Evolutionary conservation across 2,888 invertebrate species (phyloP).

Genomic region (Leptinotarsa rubiginosa): DNA sequence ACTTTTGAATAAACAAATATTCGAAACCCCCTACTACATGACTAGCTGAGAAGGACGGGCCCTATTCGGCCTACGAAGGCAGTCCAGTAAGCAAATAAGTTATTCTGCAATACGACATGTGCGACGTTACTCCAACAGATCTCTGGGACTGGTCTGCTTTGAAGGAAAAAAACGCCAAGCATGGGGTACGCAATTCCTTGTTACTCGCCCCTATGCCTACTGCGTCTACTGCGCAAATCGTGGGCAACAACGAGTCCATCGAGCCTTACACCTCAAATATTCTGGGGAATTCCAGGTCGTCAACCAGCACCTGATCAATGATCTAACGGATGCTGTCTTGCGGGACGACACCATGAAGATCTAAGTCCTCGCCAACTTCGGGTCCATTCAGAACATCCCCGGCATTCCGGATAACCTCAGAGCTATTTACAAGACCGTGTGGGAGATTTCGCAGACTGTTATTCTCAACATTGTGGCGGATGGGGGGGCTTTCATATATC

Average conservation of each 20-base stretch:
- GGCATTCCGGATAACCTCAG: conserved; percentile 87
- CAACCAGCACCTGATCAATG: conserved; percentile 93
- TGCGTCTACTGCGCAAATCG: conserved; percentile 97
- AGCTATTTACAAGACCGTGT: conserved; percentile 93
- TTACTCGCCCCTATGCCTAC: conserved; percentile 98
- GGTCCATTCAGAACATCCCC: conserved; percentile 91
- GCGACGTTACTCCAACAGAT: conserved; percentile 87
- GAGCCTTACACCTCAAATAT: conserved; percentile 99
- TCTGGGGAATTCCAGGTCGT: conserved; percentile 95
- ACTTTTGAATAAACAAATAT: conserved; percentile 92
- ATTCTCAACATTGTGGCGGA: conserved; percentile 98
- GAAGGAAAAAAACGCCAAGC: conserved; percentile 85
- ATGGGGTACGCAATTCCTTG: conserved; percentile 92
- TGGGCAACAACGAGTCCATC: conserved; percentile 99
- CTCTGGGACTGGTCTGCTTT: conserved; percentile 91
- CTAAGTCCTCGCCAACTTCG: conserved; percentile 88
- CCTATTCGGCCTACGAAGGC: conserved; percentile 92
- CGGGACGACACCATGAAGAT: conserved; percentile 98
- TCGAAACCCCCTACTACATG: conserved; percentile 98
- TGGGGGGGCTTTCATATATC: conserved; percentile 96
- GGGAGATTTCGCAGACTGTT: conserved; percentile 95
- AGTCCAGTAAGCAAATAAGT: conserved; percentile 85
- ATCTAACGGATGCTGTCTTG: conserved; percentile 88
- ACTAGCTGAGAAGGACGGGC: conserved; percentile 84
- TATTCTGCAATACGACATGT: conserved; percentile 97